Conservation (phyloP, 1,140 invertebrate genomes). For the Hermetia illucens region DNA sequence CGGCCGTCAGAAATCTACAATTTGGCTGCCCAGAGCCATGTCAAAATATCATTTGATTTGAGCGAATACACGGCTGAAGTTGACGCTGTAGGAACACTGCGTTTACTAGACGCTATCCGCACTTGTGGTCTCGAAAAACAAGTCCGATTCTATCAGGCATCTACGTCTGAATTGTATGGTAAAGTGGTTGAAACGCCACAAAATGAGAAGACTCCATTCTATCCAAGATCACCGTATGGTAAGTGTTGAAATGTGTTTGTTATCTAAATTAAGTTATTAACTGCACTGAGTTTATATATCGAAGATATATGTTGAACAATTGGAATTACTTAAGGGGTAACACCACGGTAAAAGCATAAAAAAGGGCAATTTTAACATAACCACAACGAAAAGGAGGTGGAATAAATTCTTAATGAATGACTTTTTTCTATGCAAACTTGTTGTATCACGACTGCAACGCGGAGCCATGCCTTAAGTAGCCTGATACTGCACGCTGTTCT, state of each 20-base stretch:
- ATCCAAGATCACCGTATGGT: conserved; percentile 99
- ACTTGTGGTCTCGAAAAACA: conserved; percentile 76
- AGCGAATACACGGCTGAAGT: conserved; percentile 99
- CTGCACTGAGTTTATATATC: too few species aligned
- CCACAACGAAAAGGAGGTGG: too few species aligned
- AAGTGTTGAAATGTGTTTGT: conserved; percentile 19
- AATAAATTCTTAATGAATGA: too few species aligned
- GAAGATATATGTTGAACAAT: too few species aligned
- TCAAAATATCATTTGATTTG: conserved; percentile 94
- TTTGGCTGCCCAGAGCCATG: conserved; percentile 98
- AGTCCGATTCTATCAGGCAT: conserved; percentile 95
- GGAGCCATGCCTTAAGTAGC: too few species aligned
- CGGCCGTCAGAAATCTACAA: conserved; percentile 96
- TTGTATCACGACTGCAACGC: too few species aligned
- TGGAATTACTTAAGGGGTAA: too few species aligned
- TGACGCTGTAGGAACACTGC: conserved; percentile 91
- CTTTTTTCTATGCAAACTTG: too few species aligned
- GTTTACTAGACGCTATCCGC: conserved; percentile 89
- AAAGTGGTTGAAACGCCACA: conserved; percentile 94
- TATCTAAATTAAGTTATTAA: too few species aligned
- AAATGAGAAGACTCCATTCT: conserved; percentile 96
- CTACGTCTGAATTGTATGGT: conserved; percentile 97
- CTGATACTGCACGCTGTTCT: too few species aligned
- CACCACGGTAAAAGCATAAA: too few species aligned
- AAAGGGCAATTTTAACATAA: too few species aligned